Evolutionary conservation across 2,113 vertebrate species (phyloP).

Genomic region (Diadophis punctatus): DNA sequence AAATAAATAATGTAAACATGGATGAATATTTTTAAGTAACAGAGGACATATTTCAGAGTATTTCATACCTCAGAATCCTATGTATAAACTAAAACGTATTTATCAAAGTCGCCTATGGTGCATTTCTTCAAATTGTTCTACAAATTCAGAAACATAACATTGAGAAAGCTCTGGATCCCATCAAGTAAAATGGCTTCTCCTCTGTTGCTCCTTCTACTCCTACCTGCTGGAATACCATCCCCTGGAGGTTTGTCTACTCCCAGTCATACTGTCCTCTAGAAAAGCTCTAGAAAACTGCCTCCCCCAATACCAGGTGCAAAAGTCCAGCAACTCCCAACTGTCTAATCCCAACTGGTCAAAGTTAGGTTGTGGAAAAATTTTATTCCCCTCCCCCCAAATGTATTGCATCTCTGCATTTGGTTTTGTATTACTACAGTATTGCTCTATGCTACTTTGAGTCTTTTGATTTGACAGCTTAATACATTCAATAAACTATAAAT

Average conservation of each 20-base stretch:
- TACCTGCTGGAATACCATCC: background rate
- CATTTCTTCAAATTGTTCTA: background rate
- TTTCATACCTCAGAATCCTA: background rate
- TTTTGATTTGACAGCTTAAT: background rate
- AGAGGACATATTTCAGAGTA: background rate
- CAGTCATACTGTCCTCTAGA: background rate
- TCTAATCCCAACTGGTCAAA: background rate
- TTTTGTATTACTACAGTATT: background rate
- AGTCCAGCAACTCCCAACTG: background rate
- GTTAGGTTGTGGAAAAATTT: background rate
- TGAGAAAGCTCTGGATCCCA: background rate
- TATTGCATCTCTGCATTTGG: background rate
- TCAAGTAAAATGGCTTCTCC: background rate
- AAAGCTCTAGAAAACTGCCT: background rate
- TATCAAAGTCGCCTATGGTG: background rate
- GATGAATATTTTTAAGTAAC: background rate
- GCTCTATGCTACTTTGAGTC: background rate
- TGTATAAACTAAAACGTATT: background rate
- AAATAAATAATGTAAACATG: background rate
- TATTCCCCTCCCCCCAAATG: background rate
- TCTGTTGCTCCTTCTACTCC: background rate
- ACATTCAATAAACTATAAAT: background rate
- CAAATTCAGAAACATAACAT: background rate
- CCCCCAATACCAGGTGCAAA: background rate
- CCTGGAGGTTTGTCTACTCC: background rate